Conservation (phyloP, 2,888 invertebrate species). For the Pocota personata region DNA sequence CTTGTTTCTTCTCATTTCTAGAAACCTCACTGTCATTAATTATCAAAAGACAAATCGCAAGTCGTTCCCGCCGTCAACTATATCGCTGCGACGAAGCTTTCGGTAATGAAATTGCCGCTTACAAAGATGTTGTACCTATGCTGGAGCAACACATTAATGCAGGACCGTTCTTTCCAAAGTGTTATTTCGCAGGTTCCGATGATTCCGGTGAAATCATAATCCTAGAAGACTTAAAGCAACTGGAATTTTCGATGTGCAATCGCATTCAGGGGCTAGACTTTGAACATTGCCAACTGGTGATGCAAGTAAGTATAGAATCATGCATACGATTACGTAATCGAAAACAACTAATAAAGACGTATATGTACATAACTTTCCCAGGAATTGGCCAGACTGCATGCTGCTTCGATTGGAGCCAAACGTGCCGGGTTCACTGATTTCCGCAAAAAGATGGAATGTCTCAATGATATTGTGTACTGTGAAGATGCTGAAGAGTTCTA, state of each 20-base stretch:
- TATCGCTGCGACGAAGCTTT: constrained; percentile 81
- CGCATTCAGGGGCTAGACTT: constrained; percentile 79
- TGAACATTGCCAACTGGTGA: constrained; percentile 79
- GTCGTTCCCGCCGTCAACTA: constrained; percentile 79
- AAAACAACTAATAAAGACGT: not conserved
- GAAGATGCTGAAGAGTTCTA: constrained; percentile 79
- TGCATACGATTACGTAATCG: not conserved
- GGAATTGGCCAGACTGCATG: constrained; percentile 81
- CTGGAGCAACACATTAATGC: constrained; percentile 76
- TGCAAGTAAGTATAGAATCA: constrained; percentile 77
- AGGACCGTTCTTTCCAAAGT: constrained; percentile 77
- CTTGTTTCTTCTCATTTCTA: constrained; percentile 24
- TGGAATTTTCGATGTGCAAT: constrained; percentile 79
- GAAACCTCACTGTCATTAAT: constrained; percentile 77
- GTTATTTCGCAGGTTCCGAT: constrained; percentile 78
- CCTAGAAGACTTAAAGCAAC: constrained; percentile 79
- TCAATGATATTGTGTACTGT: constrained; percentile 81
- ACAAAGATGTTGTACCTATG: constrained; percentile 79
- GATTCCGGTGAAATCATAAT: constrained; percentile 79
- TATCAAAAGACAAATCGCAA: constrained; percentile 81
- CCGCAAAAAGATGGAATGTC: constrained; percentile 74
- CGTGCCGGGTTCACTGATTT: constrained; percentile 76
- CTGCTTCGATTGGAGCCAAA: constrained; percentile 80
- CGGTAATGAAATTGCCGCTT: constrained; percentile 80
- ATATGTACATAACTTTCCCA: constrained; percentile 72